Conservation (phyloP, 64 coral and sea anemone genomes). For the Hydrozoanthus tunicans region DNA sequence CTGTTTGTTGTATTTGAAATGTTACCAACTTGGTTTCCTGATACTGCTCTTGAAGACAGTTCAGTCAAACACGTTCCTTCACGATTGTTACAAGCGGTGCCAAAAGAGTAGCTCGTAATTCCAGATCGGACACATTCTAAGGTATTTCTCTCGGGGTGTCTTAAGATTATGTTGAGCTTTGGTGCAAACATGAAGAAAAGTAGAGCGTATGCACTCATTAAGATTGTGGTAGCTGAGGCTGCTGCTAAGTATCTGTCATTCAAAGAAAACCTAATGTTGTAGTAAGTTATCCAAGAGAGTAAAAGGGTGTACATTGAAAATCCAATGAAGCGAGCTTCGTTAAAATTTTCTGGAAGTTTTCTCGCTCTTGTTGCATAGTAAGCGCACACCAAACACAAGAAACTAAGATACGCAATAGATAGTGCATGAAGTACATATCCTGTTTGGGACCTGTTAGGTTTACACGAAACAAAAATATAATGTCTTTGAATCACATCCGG, state of each 20-base stretch:
- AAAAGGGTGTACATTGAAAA: conserved; percentile 59
- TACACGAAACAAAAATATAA: conserved; percentile 40
- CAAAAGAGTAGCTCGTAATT: neutral
- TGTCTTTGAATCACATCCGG: neutral
- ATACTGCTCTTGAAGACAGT: too few species aligned
- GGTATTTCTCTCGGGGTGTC: neutral
- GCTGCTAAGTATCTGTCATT: neutral
- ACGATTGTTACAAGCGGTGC: too few species aligned
- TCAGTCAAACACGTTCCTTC: too few species aligned
- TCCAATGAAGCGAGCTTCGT: conserved; percentile 61
- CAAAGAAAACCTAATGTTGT: neutral
- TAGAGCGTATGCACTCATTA: conserved; percentile 33
- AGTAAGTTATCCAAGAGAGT: conserved; percentile 35
- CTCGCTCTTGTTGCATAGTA: conserved; percentile 58
- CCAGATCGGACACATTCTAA: neutral
- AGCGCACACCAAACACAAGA: conserved; percentile 28
- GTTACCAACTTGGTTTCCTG: too few species aligned
- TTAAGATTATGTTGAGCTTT: neutral
- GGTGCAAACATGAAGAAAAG: conserved; percentile 32
- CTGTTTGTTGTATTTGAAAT: too few species aligned
- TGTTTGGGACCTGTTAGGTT: conserved; percentile 1
- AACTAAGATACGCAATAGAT: conserved; percentile 17
- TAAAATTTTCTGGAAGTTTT: conserved; percentile 56
- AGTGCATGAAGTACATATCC: conserved; percentile 8
- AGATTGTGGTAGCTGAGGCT: neutral